Conservation (phyloP, 2,113 vertebrate genomes). For the Prolemur simus region DNA sequence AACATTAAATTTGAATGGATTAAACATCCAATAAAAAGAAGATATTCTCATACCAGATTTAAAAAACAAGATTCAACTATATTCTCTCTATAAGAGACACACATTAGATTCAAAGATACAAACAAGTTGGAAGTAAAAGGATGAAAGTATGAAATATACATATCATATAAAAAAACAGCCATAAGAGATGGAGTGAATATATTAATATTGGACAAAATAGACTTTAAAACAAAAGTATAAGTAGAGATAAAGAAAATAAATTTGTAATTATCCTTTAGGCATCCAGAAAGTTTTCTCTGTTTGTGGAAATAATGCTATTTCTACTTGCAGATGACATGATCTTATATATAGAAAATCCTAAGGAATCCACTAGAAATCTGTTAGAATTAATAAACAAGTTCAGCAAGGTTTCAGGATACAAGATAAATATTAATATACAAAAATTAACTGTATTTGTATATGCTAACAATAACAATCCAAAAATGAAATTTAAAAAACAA, state of each 20-base stretch:
- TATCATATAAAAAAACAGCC: not conserved
- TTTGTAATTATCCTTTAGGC: not conserved
- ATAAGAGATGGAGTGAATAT: not conserved
- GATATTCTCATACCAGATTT: not conserved
- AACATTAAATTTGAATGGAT: not conserved
- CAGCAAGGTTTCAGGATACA: not conserved
- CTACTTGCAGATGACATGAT: not conserved
- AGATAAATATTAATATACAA: not conserved
- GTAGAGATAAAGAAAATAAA: not conserved
- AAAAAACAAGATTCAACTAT: not conserved
- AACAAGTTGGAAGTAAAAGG: not conserved
- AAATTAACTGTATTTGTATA: slow-evolving; percentile 19
- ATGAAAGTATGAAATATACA: not conserved
- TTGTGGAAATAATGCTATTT: not conserved
- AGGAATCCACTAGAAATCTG: not conserved
- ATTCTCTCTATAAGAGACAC: not conserved
- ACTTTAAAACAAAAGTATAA: not conserved
- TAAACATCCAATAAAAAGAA: not conserved
- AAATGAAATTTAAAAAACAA: slow-evolving; percentile 29
- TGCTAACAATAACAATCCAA: not conserved
- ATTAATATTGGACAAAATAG: not conserved
- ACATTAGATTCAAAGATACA: slow-evolving; percentile 24
- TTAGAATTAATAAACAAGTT: not conserved
- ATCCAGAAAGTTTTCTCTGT: not conserved
- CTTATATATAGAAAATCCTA: not conserved